phyloP scores from a whole-genome alignment of 2,113 vertebrate species.

The Thalassarche chlororhynchos region DNA sequence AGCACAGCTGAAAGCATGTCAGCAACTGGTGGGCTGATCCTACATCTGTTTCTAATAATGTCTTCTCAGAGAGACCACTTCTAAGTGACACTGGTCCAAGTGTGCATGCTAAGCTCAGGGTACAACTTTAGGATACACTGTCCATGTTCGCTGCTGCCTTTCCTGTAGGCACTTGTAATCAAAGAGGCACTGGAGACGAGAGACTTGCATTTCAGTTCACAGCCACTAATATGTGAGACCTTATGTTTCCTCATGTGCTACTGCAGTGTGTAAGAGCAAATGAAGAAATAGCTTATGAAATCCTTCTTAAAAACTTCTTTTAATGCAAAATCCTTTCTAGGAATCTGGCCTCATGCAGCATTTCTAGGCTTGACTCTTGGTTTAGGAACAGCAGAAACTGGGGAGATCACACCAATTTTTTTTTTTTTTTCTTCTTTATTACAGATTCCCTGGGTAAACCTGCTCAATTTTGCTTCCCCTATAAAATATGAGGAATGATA shows the following conservation, averaged over 20 bases:
- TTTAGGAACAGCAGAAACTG: background rate
- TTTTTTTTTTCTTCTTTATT: background rate
- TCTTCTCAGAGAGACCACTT: background rate
- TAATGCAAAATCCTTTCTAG: background rate
- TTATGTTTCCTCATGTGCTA: background rate
- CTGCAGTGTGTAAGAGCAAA: background rate
- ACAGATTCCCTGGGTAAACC: background rate
- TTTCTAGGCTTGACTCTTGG: background rate
- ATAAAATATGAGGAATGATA: background rate
- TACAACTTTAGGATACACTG: background rate
- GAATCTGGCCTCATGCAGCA: background rate
- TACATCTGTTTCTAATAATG: background rate
- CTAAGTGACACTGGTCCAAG: background rate
- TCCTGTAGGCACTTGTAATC: background rate
- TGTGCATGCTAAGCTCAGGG: background rate
- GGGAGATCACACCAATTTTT: background rate
- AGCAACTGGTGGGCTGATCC: background rate
- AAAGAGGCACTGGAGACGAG: background rate
- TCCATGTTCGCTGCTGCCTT: background rate
- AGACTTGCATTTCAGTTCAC: background rate
- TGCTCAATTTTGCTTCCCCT: background rate
- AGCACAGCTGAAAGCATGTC: background rate
- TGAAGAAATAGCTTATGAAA: background rate
- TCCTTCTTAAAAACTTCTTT: background rate
- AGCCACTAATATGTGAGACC: background rate